These are phyloP conservation scores for Solenopsis invicta DNA, from an alignment of 1,140 invertebrate genomes.

Conservation along the genomic window DNA sequence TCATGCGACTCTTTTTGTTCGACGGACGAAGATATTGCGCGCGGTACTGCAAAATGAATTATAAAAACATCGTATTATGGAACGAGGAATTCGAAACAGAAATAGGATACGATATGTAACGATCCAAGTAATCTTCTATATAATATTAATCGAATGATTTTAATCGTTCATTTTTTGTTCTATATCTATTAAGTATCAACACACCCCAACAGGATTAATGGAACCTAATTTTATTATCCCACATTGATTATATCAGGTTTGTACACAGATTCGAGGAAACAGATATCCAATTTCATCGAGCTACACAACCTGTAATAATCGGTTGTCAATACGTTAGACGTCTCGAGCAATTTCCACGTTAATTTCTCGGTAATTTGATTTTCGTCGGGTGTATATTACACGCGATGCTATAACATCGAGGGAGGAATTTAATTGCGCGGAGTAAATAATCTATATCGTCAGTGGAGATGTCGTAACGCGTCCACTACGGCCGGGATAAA, in stretches of 20 bases:
- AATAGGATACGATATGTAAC: constrained; percentile 1
- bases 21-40: not conserved
- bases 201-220: not conserved
- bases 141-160: constrained; percentile 13
- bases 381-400: constrained; percentile 32
- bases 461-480: not conserved
- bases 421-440: not conserved
- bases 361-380: constrained; percentile 47
- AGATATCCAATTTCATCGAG: not conserved
- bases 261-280: not conserved
- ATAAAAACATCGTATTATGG: not conserved
- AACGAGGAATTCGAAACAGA: constrained; percentile 25
- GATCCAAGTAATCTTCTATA: not conserved
- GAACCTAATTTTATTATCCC: constrained; percentile 23
- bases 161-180: not conserved
- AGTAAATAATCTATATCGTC: constrained; percentile 18
- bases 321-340: constrained; percentile 41
- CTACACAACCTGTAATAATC: constrained; percentile 25
- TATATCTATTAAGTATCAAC: not conserved
- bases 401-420: constrained; percentile 12
- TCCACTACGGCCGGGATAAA: not conserved
- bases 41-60: not conserved
- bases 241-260: not conserved
- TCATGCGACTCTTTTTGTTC: not conserved
- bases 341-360: constrained; percentile 39